These are phyloP conservation scores for Herpailurus yagouaroundi DNA, from an alignment of 2,113 vertebrate species.

Conservation along the genomic window DNA sequence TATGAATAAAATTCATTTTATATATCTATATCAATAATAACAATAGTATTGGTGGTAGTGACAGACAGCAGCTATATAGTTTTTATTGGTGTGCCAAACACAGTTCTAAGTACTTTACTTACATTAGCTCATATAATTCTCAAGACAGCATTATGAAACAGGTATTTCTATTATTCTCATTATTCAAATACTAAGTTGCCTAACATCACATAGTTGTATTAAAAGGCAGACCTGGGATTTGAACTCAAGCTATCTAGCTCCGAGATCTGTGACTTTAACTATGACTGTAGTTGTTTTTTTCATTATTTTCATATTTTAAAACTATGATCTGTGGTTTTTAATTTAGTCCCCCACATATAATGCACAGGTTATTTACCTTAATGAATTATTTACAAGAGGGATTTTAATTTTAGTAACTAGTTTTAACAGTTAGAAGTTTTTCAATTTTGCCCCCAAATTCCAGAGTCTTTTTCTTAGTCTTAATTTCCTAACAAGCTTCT, in stretches of 20 bases:
- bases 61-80: background rate
- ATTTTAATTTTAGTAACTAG: constrained; percentile 44
- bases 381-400: background rate
- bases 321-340: background rate
- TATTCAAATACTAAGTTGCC: constrained; percentile 26
- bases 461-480: background rate
- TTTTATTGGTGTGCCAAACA: background rate
- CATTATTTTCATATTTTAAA: background rate
- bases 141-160: background rate
- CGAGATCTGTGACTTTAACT: constrained; percentile 49
- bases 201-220: background rate
- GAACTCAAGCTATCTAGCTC: background rate
- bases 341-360: background rate
- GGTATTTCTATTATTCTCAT: background rate
- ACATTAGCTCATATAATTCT: background rate
- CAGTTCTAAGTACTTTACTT: background rate
- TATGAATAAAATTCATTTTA: background rate
- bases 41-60: background rate
- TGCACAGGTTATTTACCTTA: background rate
- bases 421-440: constrained; percentile 34
- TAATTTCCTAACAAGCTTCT: constrained; percentile 31
- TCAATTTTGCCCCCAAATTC: background rate
- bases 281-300: background rate
- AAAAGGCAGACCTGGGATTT: background rate
- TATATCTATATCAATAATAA: background rate